Evolutionary conservation across 2,888 invertebrate genomes (phyloP).

Genomic region (Altica lythri): DNA sequence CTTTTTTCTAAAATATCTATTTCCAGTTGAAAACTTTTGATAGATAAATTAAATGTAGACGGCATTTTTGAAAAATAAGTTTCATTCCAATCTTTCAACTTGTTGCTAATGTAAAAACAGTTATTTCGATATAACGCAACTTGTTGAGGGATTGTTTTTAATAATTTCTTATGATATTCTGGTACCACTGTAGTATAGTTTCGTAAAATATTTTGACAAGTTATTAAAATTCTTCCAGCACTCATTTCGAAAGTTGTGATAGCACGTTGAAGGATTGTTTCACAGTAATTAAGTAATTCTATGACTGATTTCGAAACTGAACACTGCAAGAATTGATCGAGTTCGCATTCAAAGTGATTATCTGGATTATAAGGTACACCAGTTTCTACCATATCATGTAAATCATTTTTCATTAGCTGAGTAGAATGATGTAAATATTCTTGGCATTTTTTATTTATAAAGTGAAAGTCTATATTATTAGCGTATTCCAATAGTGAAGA

Average conservation of each 20-base stretch:
- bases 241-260: constrained; percentile 65
- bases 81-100: constrained; percentile 68
- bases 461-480: constrained; percentile 74
- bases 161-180: constrained; percentile 76
- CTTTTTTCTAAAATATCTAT: constrained; percentile 69
- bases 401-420: constrained; percentile 77
- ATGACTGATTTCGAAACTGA: constrained; percentile 66
- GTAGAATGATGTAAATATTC: constrained; percentile 71
- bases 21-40: constrained; percentile 70
- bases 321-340: constrained; percentile 61
- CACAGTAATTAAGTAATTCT: constrained; percentile 68
- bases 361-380: constrained; percentile 58
- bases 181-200: constrained; percentile 79
- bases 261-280: constrained; percentile 70
- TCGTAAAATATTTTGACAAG: constrained; percentile 74
- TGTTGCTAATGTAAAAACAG: constrained; percentile 84
- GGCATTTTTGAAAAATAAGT: constrained; percentile 70
- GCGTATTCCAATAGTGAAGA: constrained; percentile 71
- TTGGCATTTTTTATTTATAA: constrained; percentile 76
- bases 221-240: constrained; percentile 69
- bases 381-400: constrained; percentile 71
- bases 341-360: constrained; percentile 55
- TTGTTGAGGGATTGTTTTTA: constrained; percentile 86
- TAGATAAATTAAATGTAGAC: constrained; percentile 54
- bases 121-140: constrained; percentile 89